These are phyloP conservation scores for Cydia fagiglandana DNA, from an alignment of 1,140 invertebrate genomes.

Conservation along the genomic window DNA sequence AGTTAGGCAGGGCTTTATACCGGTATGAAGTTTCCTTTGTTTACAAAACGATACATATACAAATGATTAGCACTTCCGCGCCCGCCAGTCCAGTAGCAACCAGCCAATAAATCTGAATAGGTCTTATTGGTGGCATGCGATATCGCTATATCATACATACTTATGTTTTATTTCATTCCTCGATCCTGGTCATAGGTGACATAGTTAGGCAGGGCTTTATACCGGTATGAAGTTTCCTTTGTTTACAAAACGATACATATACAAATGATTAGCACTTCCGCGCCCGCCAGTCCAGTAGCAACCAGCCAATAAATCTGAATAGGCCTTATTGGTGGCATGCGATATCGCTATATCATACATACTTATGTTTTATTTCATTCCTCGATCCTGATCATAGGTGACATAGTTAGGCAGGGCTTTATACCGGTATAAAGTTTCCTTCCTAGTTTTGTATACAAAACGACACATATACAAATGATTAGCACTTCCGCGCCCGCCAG, in stretches of 20 bases:
- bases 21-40: too few species aligned
- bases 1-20: too few species aligned
- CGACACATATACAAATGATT: too few species aligned
- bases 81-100: background rate
- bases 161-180: slow-evolving; percentile 16
- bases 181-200: background rate
- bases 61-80: too few species aligned
- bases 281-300: background rate
- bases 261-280: background rate
- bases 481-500: background rate
- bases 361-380: slow-evolving; percentile 14
- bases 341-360: slow-evolving; percentile 19
- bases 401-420: background rate
- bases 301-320: slow-evolving; percentile 28
- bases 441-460: too few species aligned
- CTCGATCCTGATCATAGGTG: background rate
- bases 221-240: too few species aligned
- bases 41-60: too few species aligned
- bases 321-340: slow-evolving; percentile 27
- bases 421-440: too few species aligned
- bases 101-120: slow-evolving; percentile 31
- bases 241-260: too few species aligned
- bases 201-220: background rate
- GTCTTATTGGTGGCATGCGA: slow-evolving; percentile 23
- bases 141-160: slow-evolving; percentile 18